Conservation (phyloP, 2,113 vertebrate genomes). For the Erinaceus europaeus region DNA sequence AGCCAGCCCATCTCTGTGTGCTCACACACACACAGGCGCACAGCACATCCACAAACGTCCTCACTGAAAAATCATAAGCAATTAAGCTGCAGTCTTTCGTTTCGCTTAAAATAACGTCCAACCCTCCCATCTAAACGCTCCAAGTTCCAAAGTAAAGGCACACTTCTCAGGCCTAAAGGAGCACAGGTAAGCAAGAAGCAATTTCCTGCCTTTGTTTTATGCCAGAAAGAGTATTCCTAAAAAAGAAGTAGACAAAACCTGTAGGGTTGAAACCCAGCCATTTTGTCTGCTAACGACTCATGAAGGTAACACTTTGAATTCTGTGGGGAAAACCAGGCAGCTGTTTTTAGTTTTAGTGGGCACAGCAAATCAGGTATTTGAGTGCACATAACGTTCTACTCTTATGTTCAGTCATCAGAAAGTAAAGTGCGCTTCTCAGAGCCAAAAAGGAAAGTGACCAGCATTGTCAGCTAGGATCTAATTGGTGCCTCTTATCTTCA, state of each 20-base stretch:
- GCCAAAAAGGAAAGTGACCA: constrained; percentile 55
- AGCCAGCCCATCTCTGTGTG: neutral
- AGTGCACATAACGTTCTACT: constrained; percentile 28
- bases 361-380: constrained; percentile 42
- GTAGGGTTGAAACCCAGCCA: constrained; percentile 26
- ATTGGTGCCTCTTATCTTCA: constrained; percentile 49
- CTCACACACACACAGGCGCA: neutral
- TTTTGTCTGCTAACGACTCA: neutral
- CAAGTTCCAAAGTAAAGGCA: neutral
- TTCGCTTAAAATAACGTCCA: neutral
- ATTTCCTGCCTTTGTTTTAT: constrained; percentile 24
- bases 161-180: neutral
- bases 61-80: neutral
- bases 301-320: neutral
- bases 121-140: neutral
- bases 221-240: constrained; percentile 33
- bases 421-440: neutral
- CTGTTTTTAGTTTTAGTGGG: neutral
- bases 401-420: constrained; percentile 19
- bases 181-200: neutral
- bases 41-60: neutral
- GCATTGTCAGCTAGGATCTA: neutral
- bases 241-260: constrained; percentile 62
- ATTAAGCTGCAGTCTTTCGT: neutral
- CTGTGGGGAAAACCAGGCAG: neutral